These are phyloP conservation scores for Poecile atricapillus DNA, from an alignment of 2,113 vertebrate species.

Conservation along the genomic window DNA sequence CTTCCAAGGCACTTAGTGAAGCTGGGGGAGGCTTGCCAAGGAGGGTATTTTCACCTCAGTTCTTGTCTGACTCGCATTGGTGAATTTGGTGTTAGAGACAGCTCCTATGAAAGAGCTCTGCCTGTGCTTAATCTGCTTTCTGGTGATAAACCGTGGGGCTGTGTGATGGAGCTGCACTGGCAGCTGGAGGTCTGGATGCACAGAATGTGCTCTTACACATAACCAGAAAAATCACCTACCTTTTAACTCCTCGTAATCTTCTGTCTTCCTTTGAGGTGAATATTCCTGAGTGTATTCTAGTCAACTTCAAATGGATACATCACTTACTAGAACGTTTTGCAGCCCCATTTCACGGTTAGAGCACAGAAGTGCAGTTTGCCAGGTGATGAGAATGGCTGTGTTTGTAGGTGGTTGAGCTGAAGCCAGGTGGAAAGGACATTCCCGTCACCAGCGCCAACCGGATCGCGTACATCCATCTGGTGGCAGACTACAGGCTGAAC, in stretches of 20 bases:
- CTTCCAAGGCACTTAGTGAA: not conserved
- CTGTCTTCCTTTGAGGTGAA: not conserved
- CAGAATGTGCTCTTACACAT: not conserved
- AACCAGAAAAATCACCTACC: not conserved
- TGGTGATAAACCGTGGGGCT: not conserved
- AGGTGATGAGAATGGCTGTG: not conserved
- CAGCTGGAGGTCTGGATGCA: not conserved
- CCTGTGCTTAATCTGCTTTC: not conserved
- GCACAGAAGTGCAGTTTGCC: not conserved
- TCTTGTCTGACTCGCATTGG: not conserved
- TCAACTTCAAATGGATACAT: not conserved
- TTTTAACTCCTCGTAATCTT: not conserved
- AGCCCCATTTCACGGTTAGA: fast-evolving
- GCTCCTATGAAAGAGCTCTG: not conserved
- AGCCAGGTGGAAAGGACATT: conserved; percentile 90
- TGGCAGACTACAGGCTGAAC: conserved; percentile 93
- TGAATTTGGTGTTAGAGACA: not conserved
- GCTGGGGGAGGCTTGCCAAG: not conserved
- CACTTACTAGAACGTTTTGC: not conserved
- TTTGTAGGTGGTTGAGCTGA: conserved; percentile 91
- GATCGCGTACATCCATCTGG: conserved; percentile 93
- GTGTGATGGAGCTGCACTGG: not conserved
- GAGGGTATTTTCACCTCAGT: not conserved
- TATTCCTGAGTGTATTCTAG: not conserved
- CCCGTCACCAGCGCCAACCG: conserved; percentile 94